Conservation (phyloP, 2,797 vertebrate species). For the Australoheros facetus region DNA sequence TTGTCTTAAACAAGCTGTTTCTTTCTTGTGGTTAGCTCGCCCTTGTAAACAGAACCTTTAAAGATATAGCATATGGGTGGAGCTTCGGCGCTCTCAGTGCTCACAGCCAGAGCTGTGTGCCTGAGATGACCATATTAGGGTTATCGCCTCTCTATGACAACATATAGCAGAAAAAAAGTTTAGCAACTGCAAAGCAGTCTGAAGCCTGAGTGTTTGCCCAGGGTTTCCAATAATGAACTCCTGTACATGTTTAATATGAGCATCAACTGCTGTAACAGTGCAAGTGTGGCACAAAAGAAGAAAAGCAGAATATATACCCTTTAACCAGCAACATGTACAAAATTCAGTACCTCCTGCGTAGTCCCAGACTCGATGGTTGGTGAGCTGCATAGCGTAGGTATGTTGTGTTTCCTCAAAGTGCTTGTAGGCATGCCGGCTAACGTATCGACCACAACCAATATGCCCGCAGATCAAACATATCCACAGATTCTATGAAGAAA, state of each 20-base stretch:
- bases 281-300: neutral
- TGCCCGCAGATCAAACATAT: constrained; percentile 98
- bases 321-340: neutral
- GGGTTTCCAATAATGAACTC: neutral
- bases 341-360: constrained; percentile 90
- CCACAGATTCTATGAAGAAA: constrained; percentile 91
- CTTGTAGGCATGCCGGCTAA: constrained; percentile 96
- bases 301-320: neutral
- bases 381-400: constrained; percentile 98
- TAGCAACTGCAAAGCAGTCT: neutral
- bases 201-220: neutral
- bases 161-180: neutral
- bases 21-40: neutral
- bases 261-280: neutral
- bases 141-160: neutral
- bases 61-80: neutral
- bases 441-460: constrained; percentile 95
- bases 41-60: neutral
- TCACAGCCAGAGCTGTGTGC: neutral
- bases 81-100: neutral
- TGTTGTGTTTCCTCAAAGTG: constrained; percentile 99
- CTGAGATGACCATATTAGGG: neutral
- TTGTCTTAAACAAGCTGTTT: neutral
- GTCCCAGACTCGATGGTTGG: constrained; percentile 98
- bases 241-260: neutral